Evolutionary conservation across 2,113 vertebrate genomes (phyloP).

Genomic region (Leucopternis melanops): DNA sequence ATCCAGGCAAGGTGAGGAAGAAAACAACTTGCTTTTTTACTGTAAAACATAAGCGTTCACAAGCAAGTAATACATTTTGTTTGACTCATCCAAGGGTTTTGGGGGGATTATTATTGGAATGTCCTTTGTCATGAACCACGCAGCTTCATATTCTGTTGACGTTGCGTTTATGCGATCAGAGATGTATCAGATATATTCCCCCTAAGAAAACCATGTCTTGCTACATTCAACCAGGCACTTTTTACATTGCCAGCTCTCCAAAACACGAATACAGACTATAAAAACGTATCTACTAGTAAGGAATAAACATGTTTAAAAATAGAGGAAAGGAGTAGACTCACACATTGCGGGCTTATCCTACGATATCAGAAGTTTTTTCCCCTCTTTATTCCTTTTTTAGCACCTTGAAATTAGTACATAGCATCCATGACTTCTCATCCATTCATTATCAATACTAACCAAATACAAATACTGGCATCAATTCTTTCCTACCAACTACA

Average conservation of each 20-base stretch:
- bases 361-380: rapidly evolving
- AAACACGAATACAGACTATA: not conserved
- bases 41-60: not conserved
- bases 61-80: not conserved
- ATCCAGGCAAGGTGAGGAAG: not conserved
- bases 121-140: not conserved
- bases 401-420: not conserved
- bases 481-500: not conserved
- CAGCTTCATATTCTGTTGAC: not conserved
- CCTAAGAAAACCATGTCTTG: not conserved
- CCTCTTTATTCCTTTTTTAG: not conserved
- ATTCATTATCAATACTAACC: not conserved
- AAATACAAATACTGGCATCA: not conserved
- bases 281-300: not conserved
- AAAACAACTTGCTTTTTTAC: not conserved
- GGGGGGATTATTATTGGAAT: not conserved
- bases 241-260: not conserved
- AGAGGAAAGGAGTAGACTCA: not conserved
- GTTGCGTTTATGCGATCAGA: not conserved
- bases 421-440: not conserved
- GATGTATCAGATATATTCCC: not conserved
- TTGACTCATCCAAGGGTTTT: not conserved
- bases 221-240: not conserved
- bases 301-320: not conserved
- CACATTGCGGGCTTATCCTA: not conserved